Percentiles rank a stretch among this genome's conserved stretches.
phyloP scores from a whole-genome alignment of 2,113 vertebrate genomes.

The Burhinus oedicnemus region DNA sequence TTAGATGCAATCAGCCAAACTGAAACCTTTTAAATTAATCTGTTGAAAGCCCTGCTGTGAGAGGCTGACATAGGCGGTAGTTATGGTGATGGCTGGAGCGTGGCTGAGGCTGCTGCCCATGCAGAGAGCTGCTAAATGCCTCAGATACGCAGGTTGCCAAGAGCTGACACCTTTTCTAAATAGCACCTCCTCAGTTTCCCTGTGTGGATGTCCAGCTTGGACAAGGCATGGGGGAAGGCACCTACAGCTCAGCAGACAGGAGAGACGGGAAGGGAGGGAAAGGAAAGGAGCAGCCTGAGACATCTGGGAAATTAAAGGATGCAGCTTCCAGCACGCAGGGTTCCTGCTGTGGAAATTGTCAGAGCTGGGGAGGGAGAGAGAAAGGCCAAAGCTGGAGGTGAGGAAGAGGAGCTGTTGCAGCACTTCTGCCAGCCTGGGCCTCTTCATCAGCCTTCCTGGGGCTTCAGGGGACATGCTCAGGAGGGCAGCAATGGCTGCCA shows the following conservation, averaged over 20 bases:
- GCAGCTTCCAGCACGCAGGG: background rate
- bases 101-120: background rate
- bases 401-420: background rate
- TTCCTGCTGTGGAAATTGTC: background rate
- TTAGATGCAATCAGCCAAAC: background rate
- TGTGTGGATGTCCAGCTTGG: background rate
- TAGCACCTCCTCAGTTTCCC: background rate
- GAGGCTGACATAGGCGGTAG: background rate
- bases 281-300: background rate
- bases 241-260: background rate
- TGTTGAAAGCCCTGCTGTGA: background rate
- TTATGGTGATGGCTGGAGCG: background rate
- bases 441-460: background rate
- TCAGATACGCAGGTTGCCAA: background rate
- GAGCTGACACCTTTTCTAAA: background rate
- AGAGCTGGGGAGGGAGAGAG: background rate
- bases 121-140: background rate
- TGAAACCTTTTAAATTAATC: background rate
- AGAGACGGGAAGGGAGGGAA: background rate
- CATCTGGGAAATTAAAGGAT: background rate
- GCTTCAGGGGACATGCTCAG: fast-evolving
- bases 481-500: background rate
- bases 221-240: background rate
- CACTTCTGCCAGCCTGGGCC: background rate
- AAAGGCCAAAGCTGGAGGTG: background rate